A percentile compares a stretch with the other conserved stretches of the same genome.
Evolutionary conservation across 1,140 invertebrate species (phyloP).

Genomic region (Agraylea sexmaculata): DNA sequence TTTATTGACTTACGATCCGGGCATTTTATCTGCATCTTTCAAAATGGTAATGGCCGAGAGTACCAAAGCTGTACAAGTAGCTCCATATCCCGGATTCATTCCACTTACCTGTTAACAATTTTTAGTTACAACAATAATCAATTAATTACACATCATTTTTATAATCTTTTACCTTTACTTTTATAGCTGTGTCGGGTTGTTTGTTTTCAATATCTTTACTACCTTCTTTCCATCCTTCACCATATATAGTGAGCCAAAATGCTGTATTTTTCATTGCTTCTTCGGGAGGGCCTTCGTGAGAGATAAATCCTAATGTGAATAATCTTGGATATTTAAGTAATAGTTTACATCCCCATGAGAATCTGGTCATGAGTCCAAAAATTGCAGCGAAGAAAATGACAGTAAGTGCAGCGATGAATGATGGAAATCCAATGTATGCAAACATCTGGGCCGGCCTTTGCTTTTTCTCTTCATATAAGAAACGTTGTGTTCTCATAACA

Average conservation of each 20-base stretch:
- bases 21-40: conserved; percentile 64
- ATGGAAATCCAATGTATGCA: conserved; percentile 47
- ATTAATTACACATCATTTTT: background rate
- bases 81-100: conserved; percentile 70
- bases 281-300: conserved; percentile 52
- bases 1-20: conserved; percentile 42
- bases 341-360: conserved; percentile 31
- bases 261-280: conserved; percentile 47
- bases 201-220: conserved; percentile 48
- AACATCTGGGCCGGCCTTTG: conserved; percentile 56
- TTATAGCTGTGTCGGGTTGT: conserved; percentile 53
- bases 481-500: conserved; percentile 61
- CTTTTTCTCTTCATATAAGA: conserved; percentile 54
- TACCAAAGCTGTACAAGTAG: conserved; percentile 61
- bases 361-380: conserved; percentile 54
- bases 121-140: background rate
- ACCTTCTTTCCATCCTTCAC: conserved; percentile 63
- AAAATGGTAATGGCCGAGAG: conserved; percentile 63
- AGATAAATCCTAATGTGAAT: conserved; percentile 59
- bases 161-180: conserved; percentile 41
- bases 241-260: conserved; percentile 60
- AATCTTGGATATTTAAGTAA: conserved; percentile 54
- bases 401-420: conserved; percentile 35
- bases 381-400: conserved; percentile 45
- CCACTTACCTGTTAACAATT: conserved; percentile 40